These are phyloP conservation scores for Acleris holmiana DNA, from an alignment of 2,888 invertebrate genomes.

Conservation along the genomic window DNA sequence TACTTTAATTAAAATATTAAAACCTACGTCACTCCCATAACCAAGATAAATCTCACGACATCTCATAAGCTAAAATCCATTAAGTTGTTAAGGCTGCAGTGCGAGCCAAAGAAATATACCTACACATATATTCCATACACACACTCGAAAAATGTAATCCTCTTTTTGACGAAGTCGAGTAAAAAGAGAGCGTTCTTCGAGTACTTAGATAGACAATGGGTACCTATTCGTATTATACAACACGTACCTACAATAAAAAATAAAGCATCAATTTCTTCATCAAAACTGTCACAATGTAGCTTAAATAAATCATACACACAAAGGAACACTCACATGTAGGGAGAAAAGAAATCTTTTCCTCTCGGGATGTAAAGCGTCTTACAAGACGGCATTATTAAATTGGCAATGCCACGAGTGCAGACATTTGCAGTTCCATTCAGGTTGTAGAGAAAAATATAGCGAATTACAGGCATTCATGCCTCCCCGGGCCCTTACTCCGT, in stretches of 20 bases:
- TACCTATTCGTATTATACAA: too few relatives aligned
- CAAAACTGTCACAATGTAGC: constrained; percentile 12
- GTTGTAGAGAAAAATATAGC: constrained; percentile 53
- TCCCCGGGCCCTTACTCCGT: constrained; percentile 9
- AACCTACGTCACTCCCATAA: too few relatives aligned
- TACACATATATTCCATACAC: too few relatives aligned
- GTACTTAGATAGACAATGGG: too few relatives aligned
- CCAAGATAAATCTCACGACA: too few relatives aligned
- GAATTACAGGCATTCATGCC: constrained; percentile 36
- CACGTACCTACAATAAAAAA: not conserved
- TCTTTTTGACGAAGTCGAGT: too few relatives aligned
- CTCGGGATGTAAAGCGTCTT: constrained; percentile 53
- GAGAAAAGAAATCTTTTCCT: constrained; percentile 52
- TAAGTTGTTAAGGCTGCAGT: too few relatives aligned
- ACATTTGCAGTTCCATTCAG: constrained; percentile 60
- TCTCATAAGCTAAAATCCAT: too few relatives aligned
- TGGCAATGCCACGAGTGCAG: constrained; percentile 52
- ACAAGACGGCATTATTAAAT: constrained; percentile 71
- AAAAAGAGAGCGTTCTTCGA: too few relatives aligned
- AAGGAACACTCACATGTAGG: constrained; percentile 31
- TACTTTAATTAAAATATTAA: too few relatives aligned
- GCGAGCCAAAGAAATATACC: too few relatives aligned
- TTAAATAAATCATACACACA: constrained; percentile 34
- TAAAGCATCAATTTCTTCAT: constrained; percentile 1
- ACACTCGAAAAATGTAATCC: too few relatives aligned